Evolutionary conservation across 2,113 vertebrate species (phyloP).

Genomic region (Anolis sagrei): DNA sequence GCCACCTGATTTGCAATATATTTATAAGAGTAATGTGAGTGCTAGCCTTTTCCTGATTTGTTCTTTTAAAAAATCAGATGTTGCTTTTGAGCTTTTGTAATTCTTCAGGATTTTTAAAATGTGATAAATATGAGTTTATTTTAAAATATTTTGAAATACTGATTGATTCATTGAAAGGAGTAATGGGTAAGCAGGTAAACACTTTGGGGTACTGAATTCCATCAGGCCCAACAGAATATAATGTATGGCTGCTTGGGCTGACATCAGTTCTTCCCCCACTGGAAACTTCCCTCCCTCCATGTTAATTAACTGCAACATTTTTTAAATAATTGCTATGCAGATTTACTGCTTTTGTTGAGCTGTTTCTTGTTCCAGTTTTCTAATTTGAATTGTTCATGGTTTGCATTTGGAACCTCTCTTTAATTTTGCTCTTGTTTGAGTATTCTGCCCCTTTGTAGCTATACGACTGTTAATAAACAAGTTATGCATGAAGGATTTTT

Average conservation of each 20-base stretch:
- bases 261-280: slow-evolving; percentile 29
- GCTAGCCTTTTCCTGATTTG: background rate
- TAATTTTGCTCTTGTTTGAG: slow-evolving; percentile 6
- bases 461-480: background rate
- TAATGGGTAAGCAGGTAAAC: slow-evolving; percentile 24
- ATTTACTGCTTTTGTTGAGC: slow-evolving; percentile 36
- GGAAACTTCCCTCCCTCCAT: background rate
- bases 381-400: slow-evolving; percentile 49
- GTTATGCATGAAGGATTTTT: background rate
- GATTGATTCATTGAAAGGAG: background rate
- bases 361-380: slow-evolving; percentile 46
- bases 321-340: slow-evolving; percentile 58
- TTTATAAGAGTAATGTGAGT: background rate
- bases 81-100: background rate
- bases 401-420: slow-evolving; percentile 44
- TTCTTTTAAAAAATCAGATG: slow-evolving; percentile 17
- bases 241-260: slow-evolving; percentile 32
- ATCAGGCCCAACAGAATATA: slow-evolving; percentile 38
- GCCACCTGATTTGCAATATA: background rate
- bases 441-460: slow-evolving; percentile 24
- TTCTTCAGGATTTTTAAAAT: background rate
- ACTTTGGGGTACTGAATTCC: slow-evolving; percentile 48
- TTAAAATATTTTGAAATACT: background rate
- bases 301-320: slow-evolving; percentile 59
- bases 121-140: background rate